Percentiles rank a stretch among this genome's conserved stretches.
Conservation (phyloP, 2,888 invertebrate genomes). For the Aspidapion aeneum region DNA sequence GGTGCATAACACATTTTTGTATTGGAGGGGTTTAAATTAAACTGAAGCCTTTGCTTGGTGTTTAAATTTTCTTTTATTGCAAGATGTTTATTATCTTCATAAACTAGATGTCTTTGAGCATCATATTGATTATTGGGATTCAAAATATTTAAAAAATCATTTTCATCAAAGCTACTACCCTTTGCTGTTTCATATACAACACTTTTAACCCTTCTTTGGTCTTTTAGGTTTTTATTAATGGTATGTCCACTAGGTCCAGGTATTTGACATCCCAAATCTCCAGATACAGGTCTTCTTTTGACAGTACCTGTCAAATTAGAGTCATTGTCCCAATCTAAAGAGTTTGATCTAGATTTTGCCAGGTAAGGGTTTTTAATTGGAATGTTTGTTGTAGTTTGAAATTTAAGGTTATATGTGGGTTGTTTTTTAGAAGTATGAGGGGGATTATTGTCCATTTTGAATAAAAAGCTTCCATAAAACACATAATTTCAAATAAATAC, state of each 20-base stretch:
- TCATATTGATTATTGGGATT: no score
- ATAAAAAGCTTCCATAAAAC: not conserved
- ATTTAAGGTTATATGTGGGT: slow-evolving; percentile 3
- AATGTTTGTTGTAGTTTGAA: slow-evolving; percentile 12
- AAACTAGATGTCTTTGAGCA: no score
- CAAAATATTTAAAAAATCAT: no score
- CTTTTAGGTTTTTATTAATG: not conserved
- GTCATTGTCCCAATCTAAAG: slow-evolving; percentile 69
- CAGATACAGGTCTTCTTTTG: slow-evolving; percentile 60
- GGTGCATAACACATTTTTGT: no score
- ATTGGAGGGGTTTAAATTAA: no score
- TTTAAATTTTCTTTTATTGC: no score
- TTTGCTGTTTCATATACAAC: not conserved
- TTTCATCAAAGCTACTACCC: no score
- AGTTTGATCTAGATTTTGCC: slow-evolving; percentile 33
- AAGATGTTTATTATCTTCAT: no score
- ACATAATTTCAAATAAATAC: not conserved
- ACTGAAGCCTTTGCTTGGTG: no score
- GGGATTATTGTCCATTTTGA: no score
- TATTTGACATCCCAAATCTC: slow-evolving; percentile 1
- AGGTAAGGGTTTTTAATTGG: slow-evolving; percentile 17
- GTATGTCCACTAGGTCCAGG: not conserved
- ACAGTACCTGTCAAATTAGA: slow-evolving; percentile 70
- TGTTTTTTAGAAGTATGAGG: not conserved
- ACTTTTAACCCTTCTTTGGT: not conserved